Percentiles rank a stretch among this genome's conserved stretches.
Conservation (phyloP, 2,888 invertebrate genomes). For the Odontomyia ornata region DNA sequence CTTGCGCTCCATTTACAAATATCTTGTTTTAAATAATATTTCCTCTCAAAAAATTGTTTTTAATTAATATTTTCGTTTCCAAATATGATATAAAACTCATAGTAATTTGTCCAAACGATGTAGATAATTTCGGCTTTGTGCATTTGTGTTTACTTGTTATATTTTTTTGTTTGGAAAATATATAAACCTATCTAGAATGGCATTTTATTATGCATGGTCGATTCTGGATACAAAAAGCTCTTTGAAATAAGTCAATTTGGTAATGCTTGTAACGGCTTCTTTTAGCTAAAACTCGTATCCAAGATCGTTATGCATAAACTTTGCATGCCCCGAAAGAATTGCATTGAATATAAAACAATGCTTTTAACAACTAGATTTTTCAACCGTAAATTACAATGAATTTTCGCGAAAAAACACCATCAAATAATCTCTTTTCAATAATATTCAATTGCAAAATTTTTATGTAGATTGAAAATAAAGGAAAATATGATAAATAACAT, state of each 20-base stretch:
- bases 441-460: not conserved
- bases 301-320: constrained; percentile 33
- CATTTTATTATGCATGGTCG: constrained; percentile 15
- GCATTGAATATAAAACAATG: constrained; percentile 10
- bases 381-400: constrained; percentile 24
- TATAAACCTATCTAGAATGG: constrained; percentile 36
- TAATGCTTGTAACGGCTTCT: too few relatives aligned
- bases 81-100: not conserved
- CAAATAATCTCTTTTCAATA: constrained; percentile 20
- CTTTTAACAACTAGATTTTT: not conserved
- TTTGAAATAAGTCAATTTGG: not conserved
- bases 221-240: constrained; percentile 8
- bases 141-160: constrained; percentile 45
- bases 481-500: not conserved
- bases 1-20: too few relatives aligned
- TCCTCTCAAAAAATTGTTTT: too few relatives aligned
- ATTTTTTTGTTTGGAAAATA: constrained; percentile 49
- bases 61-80: not conserved
- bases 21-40: too few relatives aligned
- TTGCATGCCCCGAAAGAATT: constrained; percentile 28
- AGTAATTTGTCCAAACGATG: constrained; percentile 33
- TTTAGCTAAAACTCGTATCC: not conserved
- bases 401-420: constrained; percentile 15
- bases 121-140: constrained; percentile 46
- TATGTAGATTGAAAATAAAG: not conserved